These are phyloP conservation scores for Biston stratarius DNA, from an alignment of 2,888 invertebrate species.

Conservation along the genomic window DNA sequence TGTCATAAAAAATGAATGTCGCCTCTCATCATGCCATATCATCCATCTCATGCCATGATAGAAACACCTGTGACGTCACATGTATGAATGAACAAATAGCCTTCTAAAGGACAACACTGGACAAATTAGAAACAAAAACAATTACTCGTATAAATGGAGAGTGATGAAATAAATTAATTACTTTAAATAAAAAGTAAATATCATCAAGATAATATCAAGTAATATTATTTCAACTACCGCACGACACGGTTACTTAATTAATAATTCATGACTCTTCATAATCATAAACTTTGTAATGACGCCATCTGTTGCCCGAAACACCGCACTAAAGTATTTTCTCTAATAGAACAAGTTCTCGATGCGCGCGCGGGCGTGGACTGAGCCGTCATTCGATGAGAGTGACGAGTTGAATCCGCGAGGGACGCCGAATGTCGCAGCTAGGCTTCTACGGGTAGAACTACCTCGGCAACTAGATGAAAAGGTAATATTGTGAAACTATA, in stretches of 20 bases:
- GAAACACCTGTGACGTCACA: slow-evolving; percentile 45
- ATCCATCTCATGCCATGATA: slow-evolving; percentile 46
- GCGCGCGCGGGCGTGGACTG: slow-evolving; percentile 93
- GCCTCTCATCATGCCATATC: slow-evolving; percentile 34
- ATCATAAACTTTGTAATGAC: slow-evolving; percentile 24
- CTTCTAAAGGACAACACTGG: slow-evolving; percentile 43
- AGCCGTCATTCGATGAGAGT: slow-evolving; percentile 80
- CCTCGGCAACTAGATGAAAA: slow-evolving; percentile 63
- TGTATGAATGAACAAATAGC: slow-evolving; percentile 45
- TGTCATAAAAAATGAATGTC: neutral
- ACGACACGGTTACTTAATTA: neutral
- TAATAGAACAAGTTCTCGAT: slow-evolving; percentile 93
- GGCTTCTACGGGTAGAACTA: slow-evolving; percentile 67
- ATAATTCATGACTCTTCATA: slow-evolving; percentile 33
- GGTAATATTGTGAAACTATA: slow-evolving; percentile 49
- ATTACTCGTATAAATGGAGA: slow-evolving; percentile 31
- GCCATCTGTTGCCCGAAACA: slow-evolving; percentile 6
- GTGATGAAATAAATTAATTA: slow-evolving; percentile 29
- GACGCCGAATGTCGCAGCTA: slow-evolving; percentile 66
- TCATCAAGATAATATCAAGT: neutral
- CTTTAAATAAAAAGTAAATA: neutral
- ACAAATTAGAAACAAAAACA: slow-evolving; percentile 41
- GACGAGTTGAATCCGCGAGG: slow-evolving; percentile 63
- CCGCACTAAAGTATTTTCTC: slow-evolving; percentile 18
- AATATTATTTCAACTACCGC: neutral